Evolutionary conservation across 2,113 vertebrate genomes (phyloP).

Genomic region (Arenaria interpres): DNA sequence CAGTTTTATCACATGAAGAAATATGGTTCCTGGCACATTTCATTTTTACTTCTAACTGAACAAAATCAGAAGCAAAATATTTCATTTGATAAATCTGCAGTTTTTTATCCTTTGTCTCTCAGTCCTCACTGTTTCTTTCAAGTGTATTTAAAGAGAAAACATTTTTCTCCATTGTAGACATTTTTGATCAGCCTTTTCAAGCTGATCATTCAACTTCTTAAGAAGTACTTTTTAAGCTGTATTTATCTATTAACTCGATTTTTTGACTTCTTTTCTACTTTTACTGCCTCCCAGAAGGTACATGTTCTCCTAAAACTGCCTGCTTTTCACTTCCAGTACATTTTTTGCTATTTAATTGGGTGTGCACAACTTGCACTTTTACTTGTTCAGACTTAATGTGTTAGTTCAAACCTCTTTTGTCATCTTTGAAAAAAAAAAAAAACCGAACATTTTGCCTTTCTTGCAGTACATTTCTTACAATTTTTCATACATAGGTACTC

Average conservation of each 20-base stretch:
- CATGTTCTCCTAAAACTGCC: background rate
- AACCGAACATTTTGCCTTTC: background rate
- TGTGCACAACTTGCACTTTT: background rate
- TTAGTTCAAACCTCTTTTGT: background rate
- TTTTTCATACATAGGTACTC: background rate
- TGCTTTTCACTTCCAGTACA: background rate
- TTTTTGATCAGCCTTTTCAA: background rate
- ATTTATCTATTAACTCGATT: background rate
- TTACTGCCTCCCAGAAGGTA: background rate
- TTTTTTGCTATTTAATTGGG: background rate
- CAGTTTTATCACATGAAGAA: background rate
- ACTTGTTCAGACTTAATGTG: background rate
- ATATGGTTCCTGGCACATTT: background rate
- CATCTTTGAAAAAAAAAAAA: background rate
- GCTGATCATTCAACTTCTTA: background rate
- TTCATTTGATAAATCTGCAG: background rate
- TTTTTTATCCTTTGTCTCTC: background rate
- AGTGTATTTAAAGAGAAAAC: background rate
- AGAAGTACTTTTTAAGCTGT: background rate
- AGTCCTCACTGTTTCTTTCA: background rate
- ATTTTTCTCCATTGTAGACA: background rate
- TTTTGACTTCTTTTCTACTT: background rate
- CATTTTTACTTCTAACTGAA: background rate
- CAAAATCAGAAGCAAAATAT: background rate
- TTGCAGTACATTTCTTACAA: background rate